These are phyloP conservation scores for Tanytarsus gracilentus DNA, from an alignment of 2,888 invertebrate species.

Conservation along the genomic window DNA sequence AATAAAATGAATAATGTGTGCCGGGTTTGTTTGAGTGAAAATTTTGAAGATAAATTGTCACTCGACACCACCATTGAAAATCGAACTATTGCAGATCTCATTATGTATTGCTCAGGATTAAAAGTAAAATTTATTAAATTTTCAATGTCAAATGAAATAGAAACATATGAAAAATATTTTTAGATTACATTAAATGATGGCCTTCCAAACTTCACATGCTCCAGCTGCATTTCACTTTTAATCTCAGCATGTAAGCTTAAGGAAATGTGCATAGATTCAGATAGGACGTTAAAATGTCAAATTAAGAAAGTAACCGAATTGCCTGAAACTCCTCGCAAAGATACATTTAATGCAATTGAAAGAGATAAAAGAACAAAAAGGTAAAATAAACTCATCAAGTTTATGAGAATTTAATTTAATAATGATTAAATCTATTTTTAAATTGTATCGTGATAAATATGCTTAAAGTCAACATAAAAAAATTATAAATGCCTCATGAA, in stretches of 20 bases:
- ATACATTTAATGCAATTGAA: too few species aligned
- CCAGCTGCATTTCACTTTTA: not conserved
- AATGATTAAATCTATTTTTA: too few species aligned
- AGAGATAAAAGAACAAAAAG: too few species aligned
- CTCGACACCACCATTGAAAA: not conserved
- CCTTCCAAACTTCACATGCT: slow-evolving; percentile 5
- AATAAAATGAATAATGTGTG: not conserved
- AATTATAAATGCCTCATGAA: too few species aligned
- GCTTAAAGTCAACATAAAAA: too few species aligned
- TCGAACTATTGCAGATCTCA: not conserved
- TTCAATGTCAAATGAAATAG: not conserved
- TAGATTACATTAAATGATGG: not conserved
- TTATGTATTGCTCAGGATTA: slow-evolving; percentile 5
- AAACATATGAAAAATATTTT: not conserved
- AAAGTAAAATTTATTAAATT: not conserved
- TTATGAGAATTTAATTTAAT: too few species aligned
- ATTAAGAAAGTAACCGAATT: not conserved
- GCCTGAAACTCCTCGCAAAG: too few species aligned
- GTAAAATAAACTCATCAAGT: too few species aligned
- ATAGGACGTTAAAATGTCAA: not conserved
- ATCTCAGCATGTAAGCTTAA: slow-evolving; percentile 4
- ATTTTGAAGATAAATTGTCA: not conserved
- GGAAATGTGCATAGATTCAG: slow-evolving; percentile 11
- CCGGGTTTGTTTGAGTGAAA: not conserved
- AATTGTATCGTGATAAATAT: too few species aligned